These are phyloP conservation scores for Rhynchomys soricoides DNA, from an alignment of 2,113 vertebrate genomes.

Conservation along the genomic window DNA sequence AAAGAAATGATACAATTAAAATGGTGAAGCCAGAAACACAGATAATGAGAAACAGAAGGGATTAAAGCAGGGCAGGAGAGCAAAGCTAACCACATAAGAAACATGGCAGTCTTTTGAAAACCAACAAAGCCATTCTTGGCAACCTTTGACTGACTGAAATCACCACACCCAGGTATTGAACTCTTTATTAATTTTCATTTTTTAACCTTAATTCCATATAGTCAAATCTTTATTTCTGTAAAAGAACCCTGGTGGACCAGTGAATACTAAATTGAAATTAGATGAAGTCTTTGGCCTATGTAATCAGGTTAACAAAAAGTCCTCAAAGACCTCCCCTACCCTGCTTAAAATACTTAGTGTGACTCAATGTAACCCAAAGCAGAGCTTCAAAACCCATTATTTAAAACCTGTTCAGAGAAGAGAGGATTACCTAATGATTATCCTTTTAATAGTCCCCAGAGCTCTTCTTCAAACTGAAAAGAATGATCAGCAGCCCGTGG, in stretches of 20 bases:
- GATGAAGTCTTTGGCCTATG: background rate
- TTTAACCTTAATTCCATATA: background rate
- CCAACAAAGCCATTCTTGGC: background rate
- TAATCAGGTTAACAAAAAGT: background rate
- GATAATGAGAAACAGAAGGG: too few species aligned
- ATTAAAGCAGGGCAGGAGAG: background rate
- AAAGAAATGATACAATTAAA: background rate
- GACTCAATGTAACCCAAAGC: background rate
- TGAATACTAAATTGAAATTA: conserved; percentile 2
- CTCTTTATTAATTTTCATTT: too few species aligned
- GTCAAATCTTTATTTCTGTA: background rate
- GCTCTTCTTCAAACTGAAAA: background rate
- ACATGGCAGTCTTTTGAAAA: background rate
- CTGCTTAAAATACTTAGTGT: background rate
- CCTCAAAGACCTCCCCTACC: background rate
- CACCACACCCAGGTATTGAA: background rate
- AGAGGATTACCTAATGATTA: background rate
- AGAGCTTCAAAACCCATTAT: background rate
- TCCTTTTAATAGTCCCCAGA: background rate
- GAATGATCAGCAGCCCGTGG: background rate
- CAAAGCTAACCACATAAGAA: background rate
- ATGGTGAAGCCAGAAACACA: too few species aligned
- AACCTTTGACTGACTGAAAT: background rate
- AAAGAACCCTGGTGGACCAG: background rate
- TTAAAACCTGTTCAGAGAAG: background rate